These are phyloP conservation scores for Cyclophora punctaria DNA, from an alignment of 2,888 invertebrate species.

Conservation along the genomic window DNA sequence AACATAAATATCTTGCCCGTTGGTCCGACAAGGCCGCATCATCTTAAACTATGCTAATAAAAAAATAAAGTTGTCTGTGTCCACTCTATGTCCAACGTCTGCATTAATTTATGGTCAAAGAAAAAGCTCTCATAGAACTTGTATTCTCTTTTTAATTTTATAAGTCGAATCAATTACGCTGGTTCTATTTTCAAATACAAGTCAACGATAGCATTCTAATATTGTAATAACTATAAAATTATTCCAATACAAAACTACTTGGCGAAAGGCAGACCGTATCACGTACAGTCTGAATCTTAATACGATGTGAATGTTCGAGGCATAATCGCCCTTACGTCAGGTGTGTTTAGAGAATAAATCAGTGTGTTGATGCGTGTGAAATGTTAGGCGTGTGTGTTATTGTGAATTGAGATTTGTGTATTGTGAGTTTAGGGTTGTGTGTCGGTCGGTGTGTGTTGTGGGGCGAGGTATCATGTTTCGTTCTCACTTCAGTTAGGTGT, in stretches of 20 bases:
- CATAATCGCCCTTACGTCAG: slow-evolving; percentile 29
- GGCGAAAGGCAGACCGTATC: slow-evolving; percentile 68
- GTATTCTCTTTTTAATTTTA: neutral
- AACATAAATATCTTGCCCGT: slow-evolving; percentile 7
- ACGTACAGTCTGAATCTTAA: slow-evolving; percentile 61
- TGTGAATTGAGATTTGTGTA: slow-evolving; percentile 26
- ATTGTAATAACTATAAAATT: slow-evolving; percentile 71
- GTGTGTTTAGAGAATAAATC: slow-evolving; percentile 24
- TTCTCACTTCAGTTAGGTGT: slow-evolving; percentile 71
- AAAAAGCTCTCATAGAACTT: too few relatives aligned
- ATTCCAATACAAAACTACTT: slow-evolving; percentile 69
- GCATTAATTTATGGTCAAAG: too few relatives aligned
- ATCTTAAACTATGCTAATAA: too few relatives aligned
- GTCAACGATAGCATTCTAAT: slow-evolving; percentile 53
- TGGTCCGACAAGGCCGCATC: slow-evolving; percentile 9
- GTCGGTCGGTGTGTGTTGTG: slow-evolving; percentile 19
- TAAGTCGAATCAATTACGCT: slow-evolving; percentile 18
- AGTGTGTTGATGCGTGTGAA: slow-evolving; percentile 5
- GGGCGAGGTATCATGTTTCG: slow-evolving; percentile 58
- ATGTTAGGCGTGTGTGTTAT: slow-evolving; percentile 12
- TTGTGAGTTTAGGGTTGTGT: slow-evolving; percentile 20
- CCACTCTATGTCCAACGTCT: too few relatives aligned
- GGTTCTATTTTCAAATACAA: slow-evolving; percentile 17
- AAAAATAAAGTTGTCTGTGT: too few relatives aligned
- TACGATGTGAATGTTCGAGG: slow-evolving; percentile 27